phyloP scores from a whole-genome alignment of 2,113 vertebrate genomes.

The Aphyosemion australe region DNA sequence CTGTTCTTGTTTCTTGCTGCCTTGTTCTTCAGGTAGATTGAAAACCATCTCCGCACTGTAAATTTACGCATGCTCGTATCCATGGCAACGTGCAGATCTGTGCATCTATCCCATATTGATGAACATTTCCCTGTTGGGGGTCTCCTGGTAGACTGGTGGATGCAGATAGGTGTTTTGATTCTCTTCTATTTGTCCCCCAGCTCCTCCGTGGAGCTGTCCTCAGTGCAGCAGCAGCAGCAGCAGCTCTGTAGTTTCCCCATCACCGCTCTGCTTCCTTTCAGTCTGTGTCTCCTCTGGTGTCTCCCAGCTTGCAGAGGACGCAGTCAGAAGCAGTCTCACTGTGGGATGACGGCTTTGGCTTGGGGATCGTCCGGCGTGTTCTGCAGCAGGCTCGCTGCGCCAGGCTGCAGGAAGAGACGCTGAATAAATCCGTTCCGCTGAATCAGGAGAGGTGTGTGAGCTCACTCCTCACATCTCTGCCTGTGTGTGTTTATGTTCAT shows the following conservation, averaged over 20 bases:
- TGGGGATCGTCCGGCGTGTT: conserved; percentile 42
- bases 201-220: conserved; percentile 31
- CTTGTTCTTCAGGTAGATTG: conserved; percentile 77
- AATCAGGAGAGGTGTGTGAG: conserved; percentile 62
- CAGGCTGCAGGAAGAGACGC: conserved; percentile 54
- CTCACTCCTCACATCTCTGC: conserved; percentile 40
- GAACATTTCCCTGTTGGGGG: conserved; percentile 47
- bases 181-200: conserved; percentile 50
- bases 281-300: neutral
- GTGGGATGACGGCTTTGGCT: conserved; percentile 20
- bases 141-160: conserved; percentile 30
- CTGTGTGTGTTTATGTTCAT: conserved; percentile 44
- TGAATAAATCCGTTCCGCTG: conserved; percentile 66
- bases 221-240: conserved; percentile 32
- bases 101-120: conserved; percentile 68
- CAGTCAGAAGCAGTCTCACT: conserved; percentile 28
- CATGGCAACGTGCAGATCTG: conserved; percentile 62
- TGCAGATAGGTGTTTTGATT: conserved; percentile 2
- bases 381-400: conserved; percentile 45
- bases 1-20: conserved; percentile 73
- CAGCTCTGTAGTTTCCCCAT: conserved; percentile 40
- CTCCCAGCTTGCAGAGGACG: conserved; percentile 27
- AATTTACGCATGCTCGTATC: conserved; percentile 78
- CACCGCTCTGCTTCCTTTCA: conserved; percentile 23
- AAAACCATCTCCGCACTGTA: conserved; percentile 76